Evolutionary conservation across 2,797 vertebrate genomes (phyloP).

Genomic region (Protosalanx chinensis): DNA sequence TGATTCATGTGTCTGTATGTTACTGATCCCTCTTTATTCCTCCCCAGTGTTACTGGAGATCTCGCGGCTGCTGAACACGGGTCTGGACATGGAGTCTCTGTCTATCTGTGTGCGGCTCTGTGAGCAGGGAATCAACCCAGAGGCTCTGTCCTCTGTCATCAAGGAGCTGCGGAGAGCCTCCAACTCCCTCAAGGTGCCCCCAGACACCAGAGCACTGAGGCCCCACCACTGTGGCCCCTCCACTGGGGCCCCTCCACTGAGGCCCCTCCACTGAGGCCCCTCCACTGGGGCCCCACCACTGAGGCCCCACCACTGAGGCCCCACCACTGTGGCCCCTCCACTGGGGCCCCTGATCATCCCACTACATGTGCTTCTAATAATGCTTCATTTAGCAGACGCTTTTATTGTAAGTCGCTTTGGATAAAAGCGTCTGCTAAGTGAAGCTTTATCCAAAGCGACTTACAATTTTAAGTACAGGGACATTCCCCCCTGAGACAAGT

Average conservation of each 20-base stretch:
- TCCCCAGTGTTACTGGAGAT: constrained; percentile 89
- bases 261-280: no score
- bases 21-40: neutral
- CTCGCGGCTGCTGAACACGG: constrained; percentile 93
- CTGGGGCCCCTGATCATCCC: neutral
- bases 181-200: constrained; percentile 86
- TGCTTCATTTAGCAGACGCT: no score
- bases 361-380: no score
- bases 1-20: neutral
- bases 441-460: no score
- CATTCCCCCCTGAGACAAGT: no score
- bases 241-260: no score
- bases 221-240: no score
- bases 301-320: neutral
- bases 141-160: constrained; percentile 93
- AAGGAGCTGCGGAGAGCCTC: constrained; percentile 93
- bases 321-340: no score
- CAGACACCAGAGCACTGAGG: neutral
- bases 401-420: no score
- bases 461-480: no score
- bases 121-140: constrained; percentile 98
- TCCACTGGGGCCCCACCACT: neutral
- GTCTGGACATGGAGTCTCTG: constrained; percentile 94
- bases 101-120: constrained; percentile 96
- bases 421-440: no score